These are phyloP conservation scores for Leucophora obtusa DNA, from an alignment of 2,888 invertebrate species.

Conservation along the genomic window DNA sequence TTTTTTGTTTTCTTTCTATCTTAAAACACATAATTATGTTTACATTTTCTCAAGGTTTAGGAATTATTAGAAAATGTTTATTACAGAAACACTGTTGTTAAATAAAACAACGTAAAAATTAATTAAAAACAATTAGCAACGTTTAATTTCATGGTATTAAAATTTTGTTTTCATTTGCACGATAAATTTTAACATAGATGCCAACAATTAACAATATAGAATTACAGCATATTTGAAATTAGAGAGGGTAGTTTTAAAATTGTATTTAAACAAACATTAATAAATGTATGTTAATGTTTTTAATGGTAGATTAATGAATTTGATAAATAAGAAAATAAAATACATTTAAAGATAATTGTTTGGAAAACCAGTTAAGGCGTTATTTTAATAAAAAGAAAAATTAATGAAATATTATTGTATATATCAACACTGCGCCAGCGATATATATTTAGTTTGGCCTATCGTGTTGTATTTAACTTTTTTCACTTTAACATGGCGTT, in stretches of 20 bases:
- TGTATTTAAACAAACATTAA: not conserved
- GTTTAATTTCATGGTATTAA: constrained; percentile 66
- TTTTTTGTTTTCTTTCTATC: constrained; percentile 7
- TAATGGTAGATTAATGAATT: not conserved
- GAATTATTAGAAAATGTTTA: not conserved
- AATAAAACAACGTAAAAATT: constrained; percentile 68
- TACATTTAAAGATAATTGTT: not conserved
- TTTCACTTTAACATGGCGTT: no score
- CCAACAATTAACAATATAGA: constrained; percentile 1
- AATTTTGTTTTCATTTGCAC: constrained; percentile 35
- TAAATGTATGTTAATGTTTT: constrained; percentile 1
- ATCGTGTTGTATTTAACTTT: no score
- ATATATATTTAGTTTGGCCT: no score
- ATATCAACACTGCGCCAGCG: no score
- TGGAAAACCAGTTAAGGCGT: no score
- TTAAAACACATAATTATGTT: constrained; percentile 2
- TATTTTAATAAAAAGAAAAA: no score
- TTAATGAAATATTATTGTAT: no score
- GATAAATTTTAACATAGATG: not conserved
- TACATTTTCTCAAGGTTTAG: not conserved
- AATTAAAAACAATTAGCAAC: constrained; percentile 75
- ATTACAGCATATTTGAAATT: not conserved
- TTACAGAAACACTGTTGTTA: not conserved
- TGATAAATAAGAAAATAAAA: not conserved
- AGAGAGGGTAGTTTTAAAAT: not conserved